These are phyloP conservation scores for Rhinichthys osculus DNA, from an alignment of 2,797 vertebrate genomes.

Conservation along the genomic window DNA sequence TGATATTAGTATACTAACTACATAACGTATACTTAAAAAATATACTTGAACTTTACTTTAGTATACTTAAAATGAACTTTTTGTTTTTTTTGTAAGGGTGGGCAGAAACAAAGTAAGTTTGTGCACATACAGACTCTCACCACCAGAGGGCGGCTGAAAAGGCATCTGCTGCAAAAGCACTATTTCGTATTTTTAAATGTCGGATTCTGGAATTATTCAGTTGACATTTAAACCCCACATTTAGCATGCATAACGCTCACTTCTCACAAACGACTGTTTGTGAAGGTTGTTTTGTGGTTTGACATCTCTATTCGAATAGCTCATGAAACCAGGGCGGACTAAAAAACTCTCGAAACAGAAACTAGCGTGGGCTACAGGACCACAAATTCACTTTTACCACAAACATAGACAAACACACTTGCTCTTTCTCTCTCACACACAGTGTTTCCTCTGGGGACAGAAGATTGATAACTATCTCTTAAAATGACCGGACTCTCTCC, in stretches of 20 bases:
- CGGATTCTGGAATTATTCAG: background rate
- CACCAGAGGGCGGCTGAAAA: conserved; percentile 29
- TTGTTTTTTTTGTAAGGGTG: background rate
- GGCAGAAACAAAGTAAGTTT: background rate
- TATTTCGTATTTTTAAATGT: background rate
- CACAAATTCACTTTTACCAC: conserved; percentile 45
- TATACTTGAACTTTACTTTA: background rate
- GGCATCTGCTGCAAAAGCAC: background rate
- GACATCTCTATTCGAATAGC: background rate
- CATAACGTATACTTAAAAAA: background rate
- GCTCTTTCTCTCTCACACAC: background rate
- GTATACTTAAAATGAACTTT: background rate
- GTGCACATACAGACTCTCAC: background rate
- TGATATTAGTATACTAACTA: background rate
- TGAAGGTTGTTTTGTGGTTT: background rate
- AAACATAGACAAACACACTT: conserved; percentile 22
- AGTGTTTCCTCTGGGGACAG: background rate
- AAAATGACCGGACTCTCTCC: conserved; percentile 53
- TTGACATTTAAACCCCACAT: background rate
- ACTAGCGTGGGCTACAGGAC: background rate
- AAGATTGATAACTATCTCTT: conserved; percentile 47
- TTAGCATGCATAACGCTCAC: background rate
- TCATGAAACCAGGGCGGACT: background rate
- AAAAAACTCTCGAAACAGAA: background rate
- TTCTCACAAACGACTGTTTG: background rate